Evolutionary conservation across 1,140 invertebrate genomes (phyloP).

Genomic region (Lasaia peninsularis): DNA sequence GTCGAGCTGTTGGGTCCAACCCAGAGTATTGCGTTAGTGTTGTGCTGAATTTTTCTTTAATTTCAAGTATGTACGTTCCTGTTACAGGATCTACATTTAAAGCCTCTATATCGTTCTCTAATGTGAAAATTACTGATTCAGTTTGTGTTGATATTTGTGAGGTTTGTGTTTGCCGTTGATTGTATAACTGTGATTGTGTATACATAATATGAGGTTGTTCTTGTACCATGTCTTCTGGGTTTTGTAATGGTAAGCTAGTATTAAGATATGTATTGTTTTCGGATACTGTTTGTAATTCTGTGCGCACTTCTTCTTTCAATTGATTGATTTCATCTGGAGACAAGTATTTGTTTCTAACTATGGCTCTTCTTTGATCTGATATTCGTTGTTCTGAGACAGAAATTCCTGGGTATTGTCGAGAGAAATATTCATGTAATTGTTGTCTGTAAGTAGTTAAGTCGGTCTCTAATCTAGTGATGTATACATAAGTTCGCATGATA

Average conservation of each 20-base stretch:
- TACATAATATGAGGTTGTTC: too few species aligned
- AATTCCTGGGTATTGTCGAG: constrained; percentile 15
- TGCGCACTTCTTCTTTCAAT: constrained; percentile 20
- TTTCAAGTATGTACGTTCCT: not conserved
- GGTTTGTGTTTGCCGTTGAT: not conserved
- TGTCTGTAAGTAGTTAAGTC: constrained; percentile 28
- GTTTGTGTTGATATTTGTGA: not conserved
- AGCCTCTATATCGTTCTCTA: not conserved
- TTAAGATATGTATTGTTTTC: too few species aligned
- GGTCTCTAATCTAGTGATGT: constrained; percentile 34
- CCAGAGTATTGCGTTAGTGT: constrained; percentile 21
- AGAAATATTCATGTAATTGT: constrained; percentile 21
- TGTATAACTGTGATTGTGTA: not conserved
- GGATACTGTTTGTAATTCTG: too few species aligned
- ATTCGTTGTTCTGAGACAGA: constrained; percentile 22
- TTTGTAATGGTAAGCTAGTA: too few species aligned
- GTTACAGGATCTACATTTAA: not conserved
- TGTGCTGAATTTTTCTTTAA: constrained; percentile 15
- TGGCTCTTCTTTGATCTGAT: constrained; percentile 26
- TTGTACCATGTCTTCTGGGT: too few species aligned
- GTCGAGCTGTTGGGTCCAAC: constrained; percentile 21
- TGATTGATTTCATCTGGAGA: constrained; percentile 11
- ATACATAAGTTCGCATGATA: constrained; percentile 29
- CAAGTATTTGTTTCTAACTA: constrained; percentile 22
- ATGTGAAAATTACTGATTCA: not conserved